These are phyloP conservation scores for Hydrotaea cyrtoneurina DNA, from an alignment of 2,888 invertebrate genomes.

Conservation along the genomic window DNA sequence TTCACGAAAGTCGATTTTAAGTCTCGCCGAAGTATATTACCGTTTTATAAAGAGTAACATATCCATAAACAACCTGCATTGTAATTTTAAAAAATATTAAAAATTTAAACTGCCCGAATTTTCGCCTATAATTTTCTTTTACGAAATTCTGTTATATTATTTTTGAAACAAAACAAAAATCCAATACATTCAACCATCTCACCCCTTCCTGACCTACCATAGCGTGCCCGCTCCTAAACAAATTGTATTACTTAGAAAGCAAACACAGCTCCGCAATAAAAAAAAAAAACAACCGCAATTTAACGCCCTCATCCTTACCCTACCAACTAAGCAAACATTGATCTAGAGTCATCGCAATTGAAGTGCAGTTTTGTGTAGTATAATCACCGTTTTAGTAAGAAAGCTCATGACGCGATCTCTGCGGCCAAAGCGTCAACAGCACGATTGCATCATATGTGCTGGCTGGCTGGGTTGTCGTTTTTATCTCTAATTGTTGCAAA, in stretches of 20 bases:
- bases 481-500: conserved; percentile 2
- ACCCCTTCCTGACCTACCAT: neutral
- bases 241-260: neutral
- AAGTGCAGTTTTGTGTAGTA: neutral
- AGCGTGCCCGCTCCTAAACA: neutral
- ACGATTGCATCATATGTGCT: conserved; percentile 8
- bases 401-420: neutral
- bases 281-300: neutral
- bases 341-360: neutral
- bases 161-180: too few species aligned
- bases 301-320: neutral
- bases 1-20: too few species aligned
- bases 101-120: too few species aligned
- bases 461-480: neutral
- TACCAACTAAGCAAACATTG: neutral
- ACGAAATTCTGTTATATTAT: too few species aligned
- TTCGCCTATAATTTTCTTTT: too few species aligned
- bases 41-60: too few species aligned
- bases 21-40: too few species aligned
- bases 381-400: neutral
- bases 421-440: neutral
- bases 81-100: too few species aligned
- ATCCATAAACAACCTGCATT: too few species aligned
- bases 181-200: too few species aligned
- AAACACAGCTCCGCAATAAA: neutral